phyloP scores from a whole-genome alignment of 53 echinoderm and acorn worm genomes.

The Echinometra lucunter region DNA sequence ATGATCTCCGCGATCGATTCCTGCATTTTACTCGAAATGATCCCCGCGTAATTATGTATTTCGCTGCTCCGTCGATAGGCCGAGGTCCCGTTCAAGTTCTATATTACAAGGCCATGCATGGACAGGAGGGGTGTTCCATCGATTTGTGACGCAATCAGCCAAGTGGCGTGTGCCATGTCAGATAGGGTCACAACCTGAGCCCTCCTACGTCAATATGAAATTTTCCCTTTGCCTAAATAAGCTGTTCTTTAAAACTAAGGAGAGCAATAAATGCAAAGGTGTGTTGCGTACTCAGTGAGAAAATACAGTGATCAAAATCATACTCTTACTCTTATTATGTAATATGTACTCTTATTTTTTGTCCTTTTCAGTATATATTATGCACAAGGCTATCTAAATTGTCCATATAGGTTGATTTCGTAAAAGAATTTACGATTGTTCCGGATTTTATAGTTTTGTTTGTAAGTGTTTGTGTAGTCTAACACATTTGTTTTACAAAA shows the following conservation, averaged over 20 bases:
- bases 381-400: too few species aligned
- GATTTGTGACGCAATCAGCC: slow-evolving; percentile 40
- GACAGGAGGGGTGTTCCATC: slow-evolving; percentile 25
- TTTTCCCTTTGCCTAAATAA: not conserved
- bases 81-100: slow-evolving; percentile 2
- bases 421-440: too few species aligned
- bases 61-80: slow-evolving; percentile 36
- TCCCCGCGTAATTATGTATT: slow-evolving; percentile 35
- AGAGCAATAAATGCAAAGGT: too few species aligned
- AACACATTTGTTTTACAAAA: too few species aligned
- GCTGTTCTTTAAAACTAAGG: not conserved
- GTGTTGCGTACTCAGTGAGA: too few species aligned
- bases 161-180: not conserved
- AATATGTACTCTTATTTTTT: too few species aligned
- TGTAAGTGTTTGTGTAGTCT: too few species aligned
- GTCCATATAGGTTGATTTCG: too few species aligned
- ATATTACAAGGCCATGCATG: not conserved
- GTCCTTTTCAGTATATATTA: too few species aligned
- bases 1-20: slow-evolving; percentile 49
- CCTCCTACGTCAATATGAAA: not conserved
- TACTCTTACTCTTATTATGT: too few species aligned
- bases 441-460: too few species aligned
- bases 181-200: not conserved
- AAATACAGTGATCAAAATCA: too few species aligned
- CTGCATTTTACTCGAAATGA: slow-evolving; percentile 25